These are phyloP conservation scores for Sebastes oblongus DNA, from an alignment of 2,797 vertebrate genomes.

Conservation along the genomic window DNA sequence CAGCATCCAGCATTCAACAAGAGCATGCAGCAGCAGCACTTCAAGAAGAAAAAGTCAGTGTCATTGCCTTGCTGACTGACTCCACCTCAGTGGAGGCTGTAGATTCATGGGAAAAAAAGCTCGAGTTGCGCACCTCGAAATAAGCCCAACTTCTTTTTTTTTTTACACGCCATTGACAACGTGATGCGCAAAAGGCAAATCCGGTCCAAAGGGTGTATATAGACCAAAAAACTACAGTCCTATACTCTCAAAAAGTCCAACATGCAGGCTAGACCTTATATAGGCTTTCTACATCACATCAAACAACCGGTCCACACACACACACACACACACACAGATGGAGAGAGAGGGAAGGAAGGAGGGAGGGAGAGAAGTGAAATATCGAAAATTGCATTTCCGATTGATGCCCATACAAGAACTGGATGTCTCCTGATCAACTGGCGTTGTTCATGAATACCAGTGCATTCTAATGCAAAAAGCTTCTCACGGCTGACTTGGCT, in stretches of 20 bases:
- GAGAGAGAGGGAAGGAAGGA: neutral
- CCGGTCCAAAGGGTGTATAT: neutral
- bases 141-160: neutral
- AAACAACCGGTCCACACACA: neutral
- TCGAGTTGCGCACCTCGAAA: slow-evolving; percentile 43
- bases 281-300: neutral
- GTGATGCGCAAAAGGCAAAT: slow-evolving; percentile 48
- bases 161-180: neutral
- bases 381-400: slow-evolving; percentile 43
- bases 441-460: slow-evolving; percentile 18
- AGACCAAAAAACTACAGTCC: neutral
- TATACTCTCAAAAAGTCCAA: slow-evolving; percentile 33
- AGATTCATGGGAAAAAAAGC: neutral
- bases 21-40: slow-evolving; percentile 6
- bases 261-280: neutral
- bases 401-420: slow-evolving; percentile 15
- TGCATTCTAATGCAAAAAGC: slow-evolving; percentile 30
- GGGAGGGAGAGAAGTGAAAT: neutral
- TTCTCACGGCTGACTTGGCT: slow-evolving; percentile 48
- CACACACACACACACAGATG: no score
- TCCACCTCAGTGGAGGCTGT: slow-evolving; percentile 36
- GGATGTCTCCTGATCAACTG: slow-evolving; percentile 21
- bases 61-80: slow-evolving; percentile 22
- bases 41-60: slow-evolving; percentile 18
- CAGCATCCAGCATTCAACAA: slow-evolving; percentile 24